phyloP scores from a whole-genome alignment of 2,113 vertebrate genomes.

The Perccottus glenii region DNA sequence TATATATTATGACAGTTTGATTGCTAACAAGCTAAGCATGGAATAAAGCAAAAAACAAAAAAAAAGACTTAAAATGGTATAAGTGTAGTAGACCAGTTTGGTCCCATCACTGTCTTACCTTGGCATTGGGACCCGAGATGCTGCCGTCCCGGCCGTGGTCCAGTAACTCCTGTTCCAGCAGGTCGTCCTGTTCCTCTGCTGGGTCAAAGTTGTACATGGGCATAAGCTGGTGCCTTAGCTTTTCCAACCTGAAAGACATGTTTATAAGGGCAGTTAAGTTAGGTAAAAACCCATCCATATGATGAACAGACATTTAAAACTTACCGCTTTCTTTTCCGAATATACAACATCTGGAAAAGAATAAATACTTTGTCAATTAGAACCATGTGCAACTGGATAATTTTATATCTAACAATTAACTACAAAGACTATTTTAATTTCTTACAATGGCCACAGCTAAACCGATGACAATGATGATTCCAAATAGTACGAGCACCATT shows the following conservation, averaged over 20 bases:
- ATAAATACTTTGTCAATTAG: background rate
- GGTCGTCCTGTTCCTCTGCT: conserved; percentile 94
- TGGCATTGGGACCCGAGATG: conserved; percentile 78
- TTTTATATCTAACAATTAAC: no score
- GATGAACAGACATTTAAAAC: conserved; percentile 25
- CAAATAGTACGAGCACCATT: conserved; percentile 91
- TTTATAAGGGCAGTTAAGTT: conserved; percentile 1
- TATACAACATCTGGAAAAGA: conserved; percentile 88
- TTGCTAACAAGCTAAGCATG: no score
- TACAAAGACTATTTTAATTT: background rate
- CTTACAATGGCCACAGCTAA: conserved; percentile 92
- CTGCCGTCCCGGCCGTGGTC: conserved; percentile 88
- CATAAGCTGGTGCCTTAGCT: conserved; percentile 97
- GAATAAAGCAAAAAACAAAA: background rate
- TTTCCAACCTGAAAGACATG: conserved; percentile 87
- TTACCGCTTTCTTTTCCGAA: conserved; percentile 96
- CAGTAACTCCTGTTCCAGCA: conserved; percentile 95
- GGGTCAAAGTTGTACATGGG: conserved; percentile 99
- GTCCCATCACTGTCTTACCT: conserved; percentile 57
- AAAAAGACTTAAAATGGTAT: background rate
- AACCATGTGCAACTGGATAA: background rate
- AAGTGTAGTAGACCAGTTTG: background rate
- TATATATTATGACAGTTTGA: conserved; percentile 9
- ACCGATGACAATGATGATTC: conserved; percentile 92
- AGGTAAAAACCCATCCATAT: background rate